Base-by-base conservation (phyloP, 2,888 invertebrate genomes). In the Euzetes globulus region DNA sequence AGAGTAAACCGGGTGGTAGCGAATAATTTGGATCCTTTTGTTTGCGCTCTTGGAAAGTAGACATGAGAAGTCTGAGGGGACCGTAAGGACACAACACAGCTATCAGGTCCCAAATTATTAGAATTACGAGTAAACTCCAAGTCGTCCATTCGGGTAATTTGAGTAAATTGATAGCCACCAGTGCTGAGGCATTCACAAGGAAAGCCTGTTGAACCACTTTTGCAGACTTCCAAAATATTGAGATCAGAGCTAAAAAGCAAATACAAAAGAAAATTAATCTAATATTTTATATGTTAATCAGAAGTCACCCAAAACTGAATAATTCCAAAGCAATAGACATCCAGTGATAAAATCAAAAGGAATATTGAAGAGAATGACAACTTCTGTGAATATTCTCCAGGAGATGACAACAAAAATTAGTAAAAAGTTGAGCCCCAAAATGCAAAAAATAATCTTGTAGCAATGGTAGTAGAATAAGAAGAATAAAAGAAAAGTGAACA, bases 71-170 rank as follows among this genome's bases (percentile, higher is more conserved):
- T 17, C 63, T 27, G 1, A 63, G n/a, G 4, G 63, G 63, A 4
- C 63, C 63, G 17, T 22, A 33, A 17, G 63, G 63, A 63, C 29
- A 11, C 33, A 63, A 63, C 6, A 63, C 63, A 29, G 63, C 63
- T 6, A 63, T 17, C 29, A 63, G 9, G 29, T 63, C 63, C 63
- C 63, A 63, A 63, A 63, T 63, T 7, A 33, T 17, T 29, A 63
- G 25, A 11, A 33, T 25, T 3, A 3, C 33, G 15, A 63, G 33
- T 9, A 63, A 17, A 17, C 9, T 17, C 63, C 63, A 63, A 29
- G n/a, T 15, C 1, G 33, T 27, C 29, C 29, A 63, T 1, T 4
- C 33, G 3, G 58, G 58, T 17, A 29, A 15, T 63, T 1, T 6
- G 6, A 63, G 5, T 13, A 63, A 29, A 17, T 11, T 7, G 33